Conservation (phyloP, 2,888 invertebrate species). For the Rosalia funebris region DNA sequence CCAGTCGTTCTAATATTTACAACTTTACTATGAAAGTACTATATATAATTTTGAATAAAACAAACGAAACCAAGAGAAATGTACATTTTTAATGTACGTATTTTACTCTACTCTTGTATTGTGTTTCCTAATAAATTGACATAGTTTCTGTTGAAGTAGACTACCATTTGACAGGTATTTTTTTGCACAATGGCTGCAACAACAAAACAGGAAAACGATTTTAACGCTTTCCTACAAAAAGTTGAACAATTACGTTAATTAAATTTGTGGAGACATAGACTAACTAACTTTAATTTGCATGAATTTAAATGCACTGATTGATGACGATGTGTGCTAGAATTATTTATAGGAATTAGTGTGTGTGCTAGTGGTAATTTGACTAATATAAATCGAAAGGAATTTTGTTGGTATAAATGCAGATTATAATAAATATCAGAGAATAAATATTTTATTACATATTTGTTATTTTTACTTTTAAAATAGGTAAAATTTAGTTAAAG, state of each 20-base stretch:
- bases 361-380: not conserved
- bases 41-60: too few species aligned
- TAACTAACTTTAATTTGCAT: conserved; percentile 11
- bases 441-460: too few species aligned
- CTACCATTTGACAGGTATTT: too few species aligned
- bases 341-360: conserved; percentile 1
- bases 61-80: too few species aligned
- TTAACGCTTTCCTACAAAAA: conserved; percentile 9
- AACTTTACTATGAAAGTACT: too few species aligned
- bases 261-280: conserved; percentile 7
- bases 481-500: too few species aligned
- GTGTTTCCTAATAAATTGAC: too few species aligned
- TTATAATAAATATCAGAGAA: not conserved
- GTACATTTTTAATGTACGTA: too few species aligned
- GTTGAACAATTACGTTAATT: conserved; percentile 5
- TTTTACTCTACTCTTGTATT: too few species aligned
- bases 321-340: not conserved
- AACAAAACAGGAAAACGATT: conserved; percentile 11
- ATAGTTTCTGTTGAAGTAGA: too few species aligned
- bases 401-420: not conserved
- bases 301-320: conserved; percentile 12
- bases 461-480: too few species aligned
- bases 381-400: not conserved
- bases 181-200: conserved; percentile 7
- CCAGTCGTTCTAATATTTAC: too few species aligned